Percentiles rank a stretch among this genome's conserved stretches.
phyloP scores from a whole-genome alignment of 2,113 vertebrate genomes.

The Tricholaema leucomelas region DNA sequence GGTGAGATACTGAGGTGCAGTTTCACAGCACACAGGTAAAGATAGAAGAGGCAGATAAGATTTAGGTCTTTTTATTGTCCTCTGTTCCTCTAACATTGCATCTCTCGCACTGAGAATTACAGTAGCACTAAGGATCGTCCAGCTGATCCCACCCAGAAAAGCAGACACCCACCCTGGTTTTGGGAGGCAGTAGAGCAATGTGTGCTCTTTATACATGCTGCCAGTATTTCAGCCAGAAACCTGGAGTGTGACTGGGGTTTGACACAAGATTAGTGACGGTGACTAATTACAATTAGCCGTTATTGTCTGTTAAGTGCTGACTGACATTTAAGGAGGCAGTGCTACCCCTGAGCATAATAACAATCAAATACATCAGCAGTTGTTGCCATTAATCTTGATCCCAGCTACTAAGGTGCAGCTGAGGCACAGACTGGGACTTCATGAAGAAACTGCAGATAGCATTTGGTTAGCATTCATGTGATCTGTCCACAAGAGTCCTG shows the following conservation, averaged over 20 bases:
- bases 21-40: fast-evolving
- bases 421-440: not conserved
- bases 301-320: not conserved
- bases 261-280: not conserved
- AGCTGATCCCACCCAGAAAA: not conserved
- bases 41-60: not conserved
- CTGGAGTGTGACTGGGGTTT: not conserved
- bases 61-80: not conserved
- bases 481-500: fast-evolving
- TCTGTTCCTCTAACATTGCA: not conserved
- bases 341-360: not conserved
- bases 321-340: not conserved
- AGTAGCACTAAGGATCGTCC: not conserved
- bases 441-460: not conserved
- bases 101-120: not conserved
- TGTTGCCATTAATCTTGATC: not conserved
- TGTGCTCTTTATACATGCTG: not conserved
- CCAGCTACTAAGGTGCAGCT: not conserved
- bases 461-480: not conserved
- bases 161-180: fast-evolving
- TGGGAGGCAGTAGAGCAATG: not conserved
- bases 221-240: not conserved
- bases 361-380: not conserved
- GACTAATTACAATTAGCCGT: not conserved
- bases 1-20: not conserved